phyloP scores from a whole-genome alignment of 2,113 vertebrate genomes.

The Sceloporus undulatus region DNA sequence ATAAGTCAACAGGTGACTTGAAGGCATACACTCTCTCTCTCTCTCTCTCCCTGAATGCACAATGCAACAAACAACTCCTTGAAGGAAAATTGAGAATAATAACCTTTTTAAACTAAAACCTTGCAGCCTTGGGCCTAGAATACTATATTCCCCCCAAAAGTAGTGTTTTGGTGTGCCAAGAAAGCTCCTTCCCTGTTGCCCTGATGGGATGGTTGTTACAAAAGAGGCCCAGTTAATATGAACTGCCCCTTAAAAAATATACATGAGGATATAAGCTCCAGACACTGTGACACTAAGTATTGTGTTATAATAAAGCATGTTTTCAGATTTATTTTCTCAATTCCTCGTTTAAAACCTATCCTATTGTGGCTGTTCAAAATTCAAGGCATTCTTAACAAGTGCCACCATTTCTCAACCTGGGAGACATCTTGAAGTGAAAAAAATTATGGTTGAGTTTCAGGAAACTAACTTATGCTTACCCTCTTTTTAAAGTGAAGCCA shows the following conservation, averaged over 20 bases:
- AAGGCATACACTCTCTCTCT: too few relatives aligned
- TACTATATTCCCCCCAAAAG: not conserved
- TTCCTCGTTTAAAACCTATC: not conserved
- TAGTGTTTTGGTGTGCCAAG: not conserved
- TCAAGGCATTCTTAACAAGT: not conserved
- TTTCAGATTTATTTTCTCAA: not conserved
- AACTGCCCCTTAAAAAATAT: not conserved
- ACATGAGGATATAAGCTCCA: not conserved
- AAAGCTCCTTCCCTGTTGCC: not conserved
- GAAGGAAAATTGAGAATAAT: slow-evolving; percentile 6
- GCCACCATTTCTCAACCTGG: not conserved
- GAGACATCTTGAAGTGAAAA: not conserved
- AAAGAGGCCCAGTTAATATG: not conserved
- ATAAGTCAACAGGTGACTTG: too few relatives aligned
- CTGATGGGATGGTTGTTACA: not conserved
- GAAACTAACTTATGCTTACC: not conserved
- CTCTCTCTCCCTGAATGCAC: not conserved
- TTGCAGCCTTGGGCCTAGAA: not conserved
- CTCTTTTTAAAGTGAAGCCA: too few relatives aligned
- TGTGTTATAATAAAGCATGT: not conserved
- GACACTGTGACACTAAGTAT: not conserved
- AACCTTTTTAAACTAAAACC: not conserved
- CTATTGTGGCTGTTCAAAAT: too few relatives aligned
- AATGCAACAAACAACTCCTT: not conserved
- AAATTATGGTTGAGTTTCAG: not conserved